A percentile compares a stretch with the other conserved stretches of the same genome.
These are phyloP conservation scores for Mamestra brassicae DNA, from an alignment of 2,888 invertebrate species.

Conservation along the genomic window DNA sequence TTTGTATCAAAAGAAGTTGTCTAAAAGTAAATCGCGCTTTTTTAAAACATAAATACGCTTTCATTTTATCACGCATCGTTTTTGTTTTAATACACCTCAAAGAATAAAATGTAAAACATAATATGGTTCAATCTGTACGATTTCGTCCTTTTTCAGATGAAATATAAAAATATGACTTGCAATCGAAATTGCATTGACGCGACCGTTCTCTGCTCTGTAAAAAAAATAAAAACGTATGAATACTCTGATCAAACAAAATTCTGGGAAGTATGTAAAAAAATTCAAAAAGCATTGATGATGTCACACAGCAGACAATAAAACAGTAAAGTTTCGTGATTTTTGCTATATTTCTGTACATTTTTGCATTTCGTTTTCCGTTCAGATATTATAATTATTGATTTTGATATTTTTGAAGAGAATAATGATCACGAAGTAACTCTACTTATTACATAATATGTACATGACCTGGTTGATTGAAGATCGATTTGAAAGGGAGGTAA, in stretches of 20 bases:
- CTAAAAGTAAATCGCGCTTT: no score
- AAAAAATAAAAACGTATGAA: neutral
- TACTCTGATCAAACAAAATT: neutral
- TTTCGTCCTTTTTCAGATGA: no score
- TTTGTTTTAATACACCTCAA: no score
- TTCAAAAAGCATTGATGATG: neutral
- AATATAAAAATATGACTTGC: neutral
- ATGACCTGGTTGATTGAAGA: neutral
- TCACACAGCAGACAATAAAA: neutral
- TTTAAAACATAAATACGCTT: no score
- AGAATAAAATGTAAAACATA: no score
- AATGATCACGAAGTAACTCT: no score
- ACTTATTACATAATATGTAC: neutral
- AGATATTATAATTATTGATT: neutral
- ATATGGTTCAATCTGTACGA: no score
- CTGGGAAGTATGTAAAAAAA: neutral
- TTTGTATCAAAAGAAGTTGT: no score
- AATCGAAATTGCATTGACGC: neutral
- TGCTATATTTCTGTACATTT: no score
- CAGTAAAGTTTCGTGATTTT: neutral
- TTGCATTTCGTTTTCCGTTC: neutral
- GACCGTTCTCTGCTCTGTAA: neutral
- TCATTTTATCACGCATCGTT: no score
- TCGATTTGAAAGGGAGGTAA: neutral
- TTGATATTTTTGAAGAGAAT: neutral